A percentile compares a stretch with the other conserved stretches of the same genome.
Evolutionary conservation across 2,888 invertebrate genomes (phyloP).

Genomic region (Epicampocera succincta): DNA sequence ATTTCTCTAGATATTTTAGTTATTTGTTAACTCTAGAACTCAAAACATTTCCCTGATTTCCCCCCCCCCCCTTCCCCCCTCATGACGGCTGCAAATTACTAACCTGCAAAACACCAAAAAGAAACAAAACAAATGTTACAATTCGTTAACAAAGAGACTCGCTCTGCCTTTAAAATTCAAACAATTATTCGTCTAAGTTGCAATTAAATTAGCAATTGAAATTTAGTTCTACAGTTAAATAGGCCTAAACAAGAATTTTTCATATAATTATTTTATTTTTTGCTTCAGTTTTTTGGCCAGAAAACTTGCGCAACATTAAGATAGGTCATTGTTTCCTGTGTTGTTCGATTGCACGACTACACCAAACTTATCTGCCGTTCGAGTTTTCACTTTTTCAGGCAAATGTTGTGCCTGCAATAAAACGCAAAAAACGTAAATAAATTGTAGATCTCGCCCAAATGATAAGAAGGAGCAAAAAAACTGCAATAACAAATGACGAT

Average conservation of each 20-base stretch:
- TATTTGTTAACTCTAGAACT: conserved; percentile 9
- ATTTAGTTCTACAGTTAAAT: conserved; percentile 43
- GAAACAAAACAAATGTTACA: conserved; percentile 19
- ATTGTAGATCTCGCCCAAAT: conserved; percentile 50
- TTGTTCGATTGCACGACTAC: conserved; percentile 5
- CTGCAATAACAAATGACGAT: conserved; percentile 56
- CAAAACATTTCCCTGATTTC: neutral
- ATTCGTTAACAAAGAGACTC: conserved; percentile 6
- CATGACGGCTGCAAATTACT: conserved; percentile 46
- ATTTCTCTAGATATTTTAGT: no score
- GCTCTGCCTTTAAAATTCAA: conserved; percentile 7
- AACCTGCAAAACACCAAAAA: conserved; percentile 66
- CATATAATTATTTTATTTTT: neutral
- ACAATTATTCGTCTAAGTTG: conserved; percentile 41
- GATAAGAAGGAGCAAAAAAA: conserved; percentile 48
- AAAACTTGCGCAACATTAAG: conserved; percentile 50
- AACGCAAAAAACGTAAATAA: conserved; percentile 17
- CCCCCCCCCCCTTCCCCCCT: no score
- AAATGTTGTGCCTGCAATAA: conserved; percentile 30
- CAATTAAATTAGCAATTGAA: conserved; percentile 65
- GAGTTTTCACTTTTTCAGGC: conserved; percentile 59
- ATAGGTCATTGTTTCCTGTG: conserved; percentile 68
- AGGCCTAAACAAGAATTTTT: conserved; percentile 32
- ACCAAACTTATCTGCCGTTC: conserved; percentile 22
- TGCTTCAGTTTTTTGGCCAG: neutral